Percentiles rank a stretch among this genome's conserved stretches.
These are phyloP conservation scores for Campaea margaritaria DNA, from an alignment of 2,888 invertebrate genomes.

Conservation along the genomic window DNA sequence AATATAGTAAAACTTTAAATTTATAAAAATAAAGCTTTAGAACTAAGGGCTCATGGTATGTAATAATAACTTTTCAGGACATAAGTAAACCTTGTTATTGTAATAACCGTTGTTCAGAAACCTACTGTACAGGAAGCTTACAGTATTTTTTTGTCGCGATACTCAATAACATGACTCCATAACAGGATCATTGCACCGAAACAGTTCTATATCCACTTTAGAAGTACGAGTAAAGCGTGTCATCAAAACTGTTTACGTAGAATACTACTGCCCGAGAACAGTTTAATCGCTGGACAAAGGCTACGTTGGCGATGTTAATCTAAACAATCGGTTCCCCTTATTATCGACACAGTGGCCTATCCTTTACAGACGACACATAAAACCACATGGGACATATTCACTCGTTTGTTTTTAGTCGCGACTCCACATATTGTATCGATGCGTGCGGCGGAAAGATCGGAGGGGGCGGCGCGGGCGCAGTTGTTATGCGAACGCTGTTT, in stretches of 20 bases:
- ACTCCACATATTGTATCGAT: conserved; percentile 59
- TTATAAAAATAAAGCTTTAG: no score
- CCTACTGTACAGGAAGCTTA: not conserved
- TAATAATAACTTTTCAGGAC: no score
- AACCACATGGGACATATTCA: conserved; percentile 59
- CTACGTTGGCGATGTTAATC: conserved; percentile 35
- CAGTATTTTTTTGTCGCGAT: not conserved
- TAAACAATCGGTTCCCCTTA: conserved; percentile 46
- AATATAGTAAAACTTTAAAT: no score
- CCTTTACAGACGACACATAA: conserved; percentile 55
- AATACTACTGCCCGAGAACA: conserved; percentile 38
- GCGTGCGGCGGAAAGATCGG: conserved; percentile 53
- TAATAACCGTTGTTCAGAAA: not conserved
- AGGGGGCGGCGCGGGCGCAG: conserved; percentile 59
- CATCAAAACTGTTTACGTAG: conserved; percentile 41
- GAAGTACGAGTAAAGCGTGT: conserved; percentile 14
- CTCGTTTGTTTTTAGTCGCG: conserved; percentile 55
- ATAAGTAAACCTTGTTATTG: no score
- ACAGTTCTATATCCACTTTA: not conserved
- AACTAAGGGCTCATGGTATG: no score
- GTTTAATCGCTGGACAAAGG: conserved; percentile 40
- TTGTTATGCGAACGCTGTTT: conserved; percentile 70
- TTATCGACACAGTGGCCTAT: conserved; percentile 43
- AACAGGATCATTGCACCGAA: not conserved
- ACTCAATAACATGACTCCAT: not conserved